Base-by-base conservation (phyloP, 2,888 invertebrate species). In the Dasypolia templi region DNA sequence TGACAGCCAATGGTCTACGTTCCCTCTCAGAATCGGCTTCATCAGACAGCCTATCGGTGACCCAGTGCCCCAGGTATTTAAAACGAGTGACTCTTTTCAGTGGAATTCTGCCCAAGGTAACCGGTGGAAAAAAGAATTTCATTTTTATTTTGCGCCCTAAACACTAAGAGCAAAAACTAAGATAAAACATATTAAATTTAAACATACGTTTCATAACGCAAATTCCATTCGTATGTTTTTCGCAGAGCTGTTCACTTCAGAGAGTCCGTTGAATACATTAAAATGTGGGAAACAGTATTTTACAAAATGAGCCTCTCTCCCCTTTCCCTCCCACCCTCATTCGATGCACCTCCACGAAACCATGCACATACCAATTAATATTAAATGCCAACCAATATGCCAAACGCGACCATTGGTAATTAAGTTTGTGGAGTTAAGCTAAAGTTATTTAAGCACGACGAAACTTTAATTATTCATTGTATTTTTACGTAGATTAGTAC, bases 391-490 rank as follows among this genome's bases (percentile, higher is more conserved):
- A 53, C 26, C 29, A 56, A 81, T 80, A 69, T 55, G 59, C 56
- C 53, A 63, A 82, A 80, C 53, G 35, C n/a, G 58, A 62, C 62
- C 59, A 61, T 59, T 70, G 12, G 49, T 77, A 73, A 82, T 73
- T 67, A 70, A 75, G 64, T 83, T 62, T 76, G 51, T 53, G 19
- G 74, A 73, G 68, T 75, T 72, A 14, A 35, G 56, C 62, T 61
- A 71, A 53, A 39, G 49, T 63, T 68, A 72, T 77, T 72, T 62
- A 82, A 82, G 74, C 85, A 72, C 22, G 42, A 32, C 17, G 14
- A 68, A 77, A 81, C 70, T 84, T 81, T 44, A 84, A 84, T 84
- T 81, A 84, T 84, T 80, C 77, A 82, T 84, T 80, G 77, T 84
- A 69, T 81, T 81, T 75, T 72, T 72, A 53, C 62, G 22, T 59